Evolutionary conservation across 2,797 vertebrate species (phyloP), one percentile per base, ranked within the genome.

Genomic region (Xiphophorus birchmanni): DNA sequence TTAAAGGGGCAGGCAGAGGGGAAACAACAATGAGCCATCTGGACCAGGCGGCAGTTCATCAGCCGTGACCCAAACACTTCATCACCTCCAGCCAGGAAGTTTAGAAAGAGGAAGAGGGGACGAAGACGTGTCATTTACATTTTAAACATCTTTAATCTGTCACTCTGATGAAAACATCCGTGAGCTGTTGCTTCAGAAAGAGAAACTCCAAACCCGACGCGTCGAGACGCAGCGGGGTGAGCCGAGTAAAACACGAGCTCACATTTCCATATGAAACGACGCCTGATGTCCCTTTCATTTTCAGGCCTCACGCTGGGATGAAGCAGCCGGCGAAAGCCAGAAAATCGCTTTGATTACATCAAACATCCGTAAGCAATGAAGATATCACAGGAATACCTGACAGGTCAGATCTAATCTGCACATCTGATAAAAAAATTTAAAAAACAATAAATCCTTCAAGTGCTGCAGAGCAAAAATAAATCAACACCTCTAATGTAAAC

Each of bases 11-110:
- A 80, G 85, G 84, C 77, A 81, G 72, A 85, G 60, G 37, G 58
- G 86, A 84, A 80, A 63, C 77, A 93, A 93, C 91, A 93, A 94
- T 90, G 87, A 92, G 88, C 92, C 93, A 93, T 94, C 92, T 94
- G 92, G 91, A 88, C 75, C 81, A 45, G 48, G 82, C 85, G 65
- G 87, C 87, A 89, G 78, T 89, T 90, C 81, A 89, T 87, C 89
- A 88, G 77, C 73, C 84, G 65, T 78, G 60, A 91, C 78, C 75
- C 74, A 76, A 82, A 86, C 84, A 85, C 87, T 85, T 86, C 84
- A 87, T 91, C 90, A 78, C 83, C 84, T 90, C 77, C 84, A 85
- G 81, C 83, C 81, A 87, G 60, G 37, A 72, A 80, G 81, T 85
- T 80, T 44, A 86, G 76, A 91, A 86, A 84, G 52, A 63, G n/a